phyloP scores from a whole-genome alignment of 1,140 invertebrate species.

The Centruroides sculpturatus region DNA sequence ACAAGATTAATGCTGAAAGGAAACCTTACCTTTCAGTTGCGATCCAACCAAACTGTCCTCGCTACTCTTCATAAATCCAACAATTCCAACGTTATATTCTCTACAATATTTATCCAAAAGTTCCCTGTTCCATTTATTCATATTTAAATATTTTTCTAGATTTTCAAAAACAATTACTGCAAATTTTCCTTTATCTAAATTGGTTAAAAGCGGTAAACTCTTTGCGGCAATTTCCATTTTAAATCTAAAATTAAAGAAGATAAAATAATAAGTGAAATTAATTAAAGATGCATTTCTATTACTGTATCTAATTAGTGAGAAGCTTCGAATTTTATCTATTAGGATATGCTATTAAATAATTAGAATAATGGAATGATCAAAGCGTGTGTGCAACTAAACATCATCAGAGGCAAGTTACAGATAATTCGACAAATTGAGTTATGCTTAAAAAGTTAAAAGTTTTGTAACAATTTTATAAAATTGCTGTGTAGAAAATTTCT shows the following conservation, averaged over 20 bases:
- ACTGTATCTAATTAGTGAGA: too few relatives aligned
- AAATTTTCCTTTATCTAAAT: conserved; percentile 84
- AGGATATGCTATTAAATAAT: too few relatives aligned
- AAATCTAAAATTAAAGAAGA: conserved; percentile 43
- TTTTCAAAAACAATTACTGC: conserved; percentile 96
- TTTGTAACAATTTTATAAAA: too few relatives aligned
- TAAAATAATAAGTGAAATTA: too few relatives aligned
- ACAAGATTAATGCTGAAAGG: background rate
- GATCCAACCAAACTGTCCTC: conserved; percentile 74
- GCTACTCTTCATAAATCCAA: conserved; percentile 75
- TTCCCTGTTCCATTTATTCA: conserved; percentile 94
- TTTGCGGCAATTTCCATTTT: conserved; percentile 85
- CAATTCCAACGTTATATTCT: conserved; percentile 85
- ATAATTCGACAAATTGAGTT: too few relatives aligned
- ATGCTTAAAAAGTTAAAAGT: too few relatives aligned
- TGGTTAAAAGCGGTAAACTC: conserved; percentile 77
- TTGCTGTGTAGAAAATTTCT: too few relatives aligned
- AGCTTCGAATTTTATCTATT: too few relatives aligned
- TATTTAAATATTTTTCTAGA: conserved; percentile 80
- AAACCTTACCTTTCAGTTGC: conserved; percentile 46
- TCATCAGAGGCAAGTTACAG: too few relatives aligned
- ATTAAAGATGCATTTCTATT: too few relatives aligned
- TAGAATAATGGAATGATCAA: too few relatives aligned
- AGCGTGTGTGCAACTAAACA: too few relatives aligned
- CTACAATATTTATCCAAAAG: conserved; percentile 90